A percentile compares a stretch with the other conserved stretches of the same genome.
These are phyloP conservation scores for Lepilemur ruficaudatus DNA, from an alignment of 2,797 vertebrate species.

Conservation along the genomic window DNA sequence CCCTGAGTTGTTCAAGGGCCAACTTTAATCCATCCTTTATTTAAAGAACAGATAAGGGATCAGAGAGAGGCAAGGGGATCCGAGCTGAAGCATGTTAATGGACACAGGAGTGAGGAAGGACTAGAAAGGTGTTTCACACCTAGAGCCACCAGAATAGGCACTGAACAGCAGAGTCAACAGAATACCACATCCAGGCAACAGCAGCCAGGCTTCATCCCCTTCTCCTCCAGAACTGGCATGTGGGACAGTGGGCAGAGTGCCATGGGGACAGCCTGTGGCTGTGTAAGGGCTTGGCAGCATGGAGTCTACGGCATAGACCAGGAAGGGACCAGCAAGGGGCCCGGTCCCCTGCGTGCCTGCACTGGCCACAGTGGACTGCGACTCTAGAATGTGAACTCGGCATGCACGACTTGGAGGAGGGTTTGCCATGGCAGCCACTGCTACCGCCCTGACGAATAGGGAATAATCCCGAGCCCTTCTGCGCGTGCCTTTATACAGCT, in stretches of 20 bases:
- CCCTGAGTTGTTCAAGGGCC: background rate
- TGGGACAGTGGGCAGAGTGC: background rate
- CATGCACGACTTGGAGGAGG: accelerated
- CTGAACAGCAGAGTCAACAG: background rate
- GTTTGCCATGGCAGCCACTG: background rate
- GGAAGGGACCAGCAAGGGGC: accelerated
- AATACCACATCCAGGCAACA: accelerated
- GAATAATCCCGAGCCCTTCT: background rate
- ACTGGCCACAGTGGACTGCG: accelerated
- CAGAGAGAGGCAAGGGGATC: accelerated
- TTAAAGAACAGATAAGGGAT: background rate
- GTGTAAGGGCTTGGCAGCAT: accelerated
- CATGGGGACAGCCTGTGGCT: accelerated
- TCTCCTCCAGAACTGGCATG: no score
- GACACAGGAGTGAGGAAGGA: accelerated
- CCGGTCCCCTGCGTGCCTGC: accelerated
- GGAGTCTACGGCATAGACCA: background rate
- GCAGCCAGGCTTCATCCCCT: background rate
- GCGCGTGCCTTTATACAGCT: background rate
- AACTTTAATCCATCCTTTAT: background rate
- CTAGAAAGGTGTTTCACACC: accelerated
- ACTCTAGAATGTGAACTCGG: accelerated
- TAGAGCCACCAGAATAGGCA: background rate
- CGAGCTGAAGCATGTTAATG: no score
- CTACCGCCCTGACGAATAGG: background rate